Evolutionary conservation across 2,888 invertebrate species (phyloP), one percentile per base, ranked within the genome.

Genomic region (Nomada goodeniana): DNA sequence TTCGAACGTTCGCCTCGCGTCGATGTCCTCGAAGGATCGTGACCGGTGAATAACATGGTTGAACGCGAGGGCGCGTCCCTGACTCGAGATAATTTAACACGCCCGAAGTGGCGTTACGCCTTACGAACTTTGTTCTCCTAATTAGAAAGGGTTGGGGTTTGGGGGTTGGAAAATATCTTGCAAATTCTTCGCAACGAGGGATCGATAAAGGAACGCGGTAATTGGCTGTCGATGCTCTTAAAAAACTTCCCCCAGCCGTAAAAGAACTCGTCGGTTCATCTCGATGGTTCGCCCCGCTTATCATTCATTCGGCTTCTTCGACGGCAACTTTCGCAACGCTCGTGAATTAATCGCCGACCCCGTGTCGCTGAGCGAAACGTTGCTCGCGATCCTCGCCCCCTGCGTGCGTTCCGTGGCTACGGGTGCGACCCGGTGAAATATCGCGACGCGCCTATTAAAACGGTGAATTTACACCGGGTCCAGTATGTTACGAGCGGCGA

Each of bases 311-410:
- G 63, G 55, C 47, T 61, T 29, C 67, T 55, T 42, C 42, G 50
- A 70, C 80, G 60, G 61, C 26, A 47, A 11, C 53, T 60, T 61
- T 59, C 80, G 59, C 65, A 23, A 47, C 13, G 10, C 63, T 59
- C 61, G 52, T 80, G 80, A 80, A 80, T 80, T 80, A 79, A 80
- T 72, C 65, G 80, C n/a, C n/a, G 26, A 5, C 47, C 42, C 23
- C 57, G 52, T 36, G 70, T 64, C 76, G 60, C 79, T 1, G 18
- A 36, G 70, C n/a, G 11, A 47, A 67, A 18, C 80, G 72, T 80
- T 80, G 72, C 61, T 80, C 72, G 72, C 67, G 72, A 71, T 61
- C 71, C 61, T 67, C 60, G 26, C 59, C 44, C 1, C 15, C 18
- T 42, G 36, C 55, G 47, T 61, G 52, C 70, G 53, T 67, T 29